Conservation (phyloP, 2,797 vertebrate species). For the Capromys pilorides region DNA sequence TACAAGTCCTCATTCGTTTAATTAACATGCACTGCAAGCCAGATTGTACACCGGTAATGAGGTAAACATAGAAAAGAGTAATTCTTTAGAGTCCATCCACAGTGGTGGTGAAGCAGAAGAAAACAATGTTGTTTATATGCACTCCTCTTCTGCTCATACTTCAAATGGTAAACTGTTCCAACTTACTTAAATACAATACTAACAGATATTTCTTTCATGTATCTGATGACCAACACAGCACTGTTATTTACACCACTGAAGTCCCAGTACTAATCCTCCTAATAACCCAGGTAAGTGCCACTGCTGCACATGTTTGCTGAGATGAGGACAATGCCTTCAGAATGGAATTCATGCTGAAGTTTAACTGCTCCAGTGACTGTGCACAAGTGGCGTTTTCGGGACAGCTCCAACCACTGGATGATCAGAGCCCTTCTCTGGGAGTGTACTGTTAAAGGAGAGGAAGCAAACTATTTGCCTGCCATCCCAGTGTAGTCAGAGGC, state of each 20-base stretch:
- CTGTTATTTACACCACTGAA: not conserved
- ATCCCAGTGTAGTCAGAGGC: not conserved
- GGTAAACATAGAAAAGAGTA: not conserved
- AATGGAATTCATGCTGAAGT: no score
- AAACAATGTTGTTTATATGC: not conserved
- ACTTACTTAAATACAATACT: not conserved
- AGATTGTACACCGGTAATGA: not conserved
- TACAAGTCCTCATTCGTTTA: not conserved
- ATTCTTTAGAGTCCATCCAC: not conserved
- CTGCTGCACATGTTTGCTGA: not conserved
- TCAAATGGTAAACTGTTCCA: slow-evolving; percentile 16
- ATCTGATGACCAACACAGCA: not conserved
- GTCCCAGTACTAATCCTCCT: not conserved
- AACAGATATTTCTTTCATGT: not conserved
- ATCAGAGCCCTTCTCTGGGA: not conserved
- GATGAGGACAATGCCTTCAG: not conserved
- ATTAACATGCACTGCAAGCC: not conserved
- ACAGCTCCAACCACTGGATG: not conserved
- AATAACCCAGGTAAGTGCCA: not conserved
- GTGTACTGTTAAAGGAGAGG: not conserved
- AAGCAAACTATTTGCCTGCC: not conserved
- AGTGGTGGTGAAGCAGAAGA: not conserved
- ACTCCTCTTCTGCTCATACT: not conserved
- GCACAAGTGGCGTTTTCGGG: not conserved
- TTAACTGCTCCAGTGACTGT: not conserved